Evolutionary conservation across 2,888 invertebrate species (phyloP), one percentile per base, ranked within the genome.

Genomic region (Drosophila quinaria): DNA sequence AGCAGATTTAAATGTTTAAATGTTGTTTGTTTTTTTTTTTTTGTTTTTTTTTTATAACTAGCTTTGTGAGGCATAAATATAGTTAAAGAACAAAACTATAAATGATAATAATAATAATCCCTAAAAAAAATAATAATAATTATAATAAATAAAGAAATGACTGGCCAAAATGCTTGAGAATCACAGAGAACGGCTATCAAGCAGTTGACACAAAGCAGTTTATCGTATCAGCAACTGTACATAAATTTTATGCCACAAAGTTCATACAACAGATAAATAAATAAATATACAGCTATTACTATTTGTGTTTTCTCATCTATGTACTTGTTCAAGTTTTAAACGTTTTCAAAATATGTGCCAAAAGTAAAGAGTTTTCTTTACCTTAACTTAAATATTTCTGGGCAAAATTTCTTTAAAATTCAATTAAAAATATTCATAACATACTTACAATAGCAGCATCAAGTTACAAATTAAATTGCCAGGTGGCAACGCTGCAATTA

Each of bases 1-100:
- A 80, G 77, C 70, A 78, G 74, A 70, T 73, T 25, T 25, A 25
- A 25, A 25, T 59, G 54, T 60, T 50, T 64, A 52, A 44, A 31
- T 31, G 41, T 58, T 51, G 42, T 54, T n/a, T 54, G 39, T 51
- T 49, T 52, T 55, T 64, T 65, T 60, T 52, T 52, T 47, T 52
- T 62, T 6, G 25, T 3, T 61, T 67, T 64, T 62, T 62, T 61
- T 67, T 64, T 62, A 59, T 56, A 46, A 22, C 42, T 64, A 55
- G 58, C 71, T 61, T 63, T 66, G 49, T 47, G 39, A 59, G 44
- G 63, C 58, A 63, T 44, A 49, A 60, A 42, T 13, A 37, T 41
- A 59, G 42, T 47, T 46, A 51, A 54, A 42, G 41, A 25, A 47
- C 31, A 44, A 31, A 6, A 13, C 8, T 15, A 39, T 13, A 22